These are phyloP conservation scores for Diplosoma virens DNA, from an alignment of 23 tunicate genomes.

Conservation along the genomic window DNA sequence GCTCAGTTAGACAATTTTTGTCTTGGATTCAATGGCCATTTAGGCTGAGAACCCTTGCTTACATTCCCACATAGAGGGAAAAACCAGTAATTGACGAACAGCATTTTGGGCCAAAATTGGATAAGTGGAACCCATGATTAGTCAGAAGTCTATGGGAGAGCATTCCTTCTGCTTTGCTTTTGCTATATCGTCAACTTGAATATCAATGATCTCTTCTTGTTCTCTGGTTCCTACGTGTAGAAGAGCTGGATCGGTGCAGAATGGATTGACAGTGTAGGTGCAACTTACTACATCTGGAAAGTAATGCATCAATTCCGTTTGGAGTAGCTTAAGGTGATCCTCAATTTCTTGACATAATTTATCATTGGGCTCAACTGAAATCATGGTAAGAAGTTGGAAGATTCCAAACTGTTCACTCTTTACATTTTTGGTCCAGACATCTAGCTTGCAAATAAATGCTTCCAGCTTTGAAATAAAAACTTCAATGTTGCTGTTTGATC, in stretches of 20 bases:
- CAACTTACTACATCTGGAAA: conserved; percentile 56
- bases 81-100: conserved; percentile 54
- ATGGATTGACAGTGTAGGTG: conserved; percentile 45
- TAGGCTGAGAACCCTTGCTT: conserved; percentile 57
- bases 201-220: conserved; percentile 55
- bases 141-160: conserved; percentile 67
- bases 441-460: conserved; percentile 41
- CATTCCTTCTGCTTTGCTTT: conserved; percentile 48
- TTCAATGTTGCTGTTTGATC: conserved; percentile 15
- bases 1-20: conserved; percentile 49
- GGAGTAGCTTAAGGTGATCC: conserved; percentile 37
- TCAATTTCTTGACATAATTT: conserved; percentile 42
- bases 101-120: conserved; percentile 47
- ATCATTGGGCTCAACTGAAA: conserved; percentile 25
- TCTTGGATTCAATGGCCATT: conserved; percentile 40
- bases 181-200: conserved; percentile 52
- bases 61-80: conserved; percentile 53
- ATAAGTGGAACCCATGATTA: conserved; percentile 48
- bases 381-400: conserved; percentile 34
- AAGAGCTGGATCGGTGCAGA: conserved; percentile 46
- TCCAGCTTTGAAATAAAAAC: conserved; percentile 17
- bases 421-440: conserved; percentile 49
- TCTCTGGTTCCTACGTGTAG: conserved; percentile 52
- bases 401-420: conserved; percentile 42
- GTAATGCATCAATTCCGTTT: conserved; percentile 49